These are phyloP conservation scores for Choreutis nemorana DNA, from an alignment of 2,888 invertebrate species.

Conservation along the genomic window DNA sequence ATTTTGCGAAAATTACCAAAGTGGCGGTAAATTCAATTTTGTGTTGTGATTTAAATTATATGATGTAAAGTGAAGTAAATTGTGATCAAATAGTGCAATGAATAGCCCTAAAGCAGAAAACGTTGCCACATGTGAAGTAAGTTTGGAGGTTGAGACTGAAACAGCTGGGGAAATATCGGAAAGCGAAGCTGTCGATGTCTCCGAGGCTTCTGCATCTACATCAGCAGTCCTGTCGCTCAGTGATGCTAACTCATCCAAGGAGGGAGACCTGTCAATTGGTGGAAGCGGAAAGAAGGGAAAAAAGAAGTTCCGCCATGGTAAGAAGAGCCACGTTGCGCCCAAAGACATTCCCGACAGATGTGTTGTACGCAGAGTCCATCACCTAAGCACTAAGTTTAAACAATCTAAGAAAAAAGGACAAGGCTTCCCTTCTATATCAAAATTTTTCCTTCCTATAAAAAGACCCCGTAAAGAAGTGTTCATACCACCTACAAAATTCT, in stretches of 20 bases:
- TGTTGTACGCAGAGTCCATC: slow-evolving; percentile 43
- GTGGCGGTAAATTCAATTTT: slow-evolving; percentile 61
- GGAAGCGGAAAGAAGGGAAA: slow-evolving; percentile 43
- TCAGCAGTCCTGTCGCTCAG: slow-evolving; percentile 21
- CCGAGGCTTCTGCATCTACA: slow-evolving; percentile 29
- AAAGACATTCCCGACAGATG: slow-evolving; percentile 49
- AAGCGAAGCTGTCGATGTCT: slow-evolving; percentile 29
- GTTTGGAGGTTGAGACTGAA: slow-evolving; percentile 27
- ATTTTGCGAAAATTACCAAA: slow-evolving; percentile 50
- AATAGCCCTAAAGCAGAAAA: slow-evolving; percentile 50
- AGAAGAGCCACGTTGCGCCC: slow-evolving; percentile 42
- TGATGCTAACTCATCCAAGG: slow-evolving; percentile 38
- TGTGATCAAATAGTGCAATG: slow-evolving; percentile 40
- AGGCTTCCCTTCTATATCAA: slow-evolving; percentile 73
- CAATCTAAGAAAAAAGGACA: slow-evolving; percentile 72
- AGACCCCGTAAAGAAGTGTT: slow-evolving; percentile 77
- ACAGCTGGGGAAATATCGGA: slow-evolving; percentile 35
- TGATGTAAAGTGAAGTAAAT: slow-evolving; percentile 29
- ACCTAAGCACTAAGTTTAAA: slow-evolving; percentile 51
- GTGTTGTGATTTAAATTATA: slow-evolving; percentile 26
- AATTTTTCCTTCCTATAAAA: slow-evolving; percentile 78
- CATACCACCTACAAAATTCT: slow-evolving; percentile 91
- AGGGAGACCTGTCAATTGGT: slow-evolving; percentile 27
- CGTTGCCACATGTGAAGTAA: slow-evolving; percentile 26
- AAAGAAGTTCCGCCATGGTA: slow-evolving; percentile 53